phyloP scores from a whole-genome alignment of 2,113 vertebrate genomes.

The Pygoscelis antarcticus region DNA sequence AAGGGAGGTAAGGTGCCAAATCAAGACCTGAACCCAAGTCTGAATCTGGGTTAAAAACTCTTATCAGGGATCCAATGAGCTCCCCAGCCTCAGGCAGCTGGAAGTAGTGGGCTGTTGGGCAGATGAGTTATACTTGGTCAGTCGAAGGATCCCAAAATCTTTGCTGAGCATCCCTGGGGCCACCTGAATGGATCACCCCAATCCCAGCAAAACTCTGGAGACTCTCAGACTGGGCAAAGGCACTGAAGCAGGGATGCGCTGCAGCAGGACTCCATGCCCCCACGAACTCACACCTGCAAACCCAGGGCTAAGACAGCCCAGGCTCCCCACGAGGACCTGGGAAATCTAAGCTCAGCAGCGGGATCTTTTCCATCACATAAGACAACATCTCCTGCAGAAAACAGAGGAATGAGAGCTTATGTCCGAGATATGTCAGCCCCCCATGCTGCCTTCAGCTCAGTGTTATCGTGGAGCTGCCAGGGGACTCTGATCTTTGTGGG shows the following conservation, averaged over 20 bases:
- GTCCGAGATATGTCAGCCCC: neutral
- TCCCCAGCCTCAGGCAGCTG: neutral
- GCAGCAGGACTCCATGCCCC: accelerated
- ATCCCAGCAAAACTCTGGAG: neutral
- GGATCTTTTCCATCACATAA: neutral
- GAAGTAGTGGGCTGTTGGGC: neutral
- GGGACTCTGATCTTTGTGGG: slow-evolving; percentile 51
- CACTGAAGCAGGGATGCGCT: neutral
- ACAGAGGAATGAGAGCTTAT: neutral
- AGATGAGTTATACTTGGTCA: neutral
- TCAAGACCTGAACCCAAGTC: neutral
- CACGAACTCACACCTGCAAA: neutral
- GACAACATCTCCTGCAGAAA: neutral
- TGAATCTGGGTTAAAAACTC: neutral
- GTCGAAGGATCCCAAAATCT: neutral
- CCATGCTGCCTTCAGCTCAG: neutral
- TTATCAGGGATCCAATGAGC: neutral
- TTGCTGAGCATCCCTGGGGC: neutral
- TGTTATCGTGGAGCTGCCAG: neutral
- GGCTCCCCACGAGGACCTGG: neutral
- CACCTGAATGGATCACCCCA: neutral
- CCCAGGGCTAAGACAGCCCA: neutral
- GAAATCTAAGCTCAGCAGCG: neutral
- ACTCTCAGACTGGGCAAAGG: neutral
- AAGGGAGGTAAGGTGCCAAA: neutral